Evolutionary conservation across 2,888 invertebrate species (phyloP), one percentile per base, ranked within the genome.

Genomic region (Ephialtes manifestator): DNA sequence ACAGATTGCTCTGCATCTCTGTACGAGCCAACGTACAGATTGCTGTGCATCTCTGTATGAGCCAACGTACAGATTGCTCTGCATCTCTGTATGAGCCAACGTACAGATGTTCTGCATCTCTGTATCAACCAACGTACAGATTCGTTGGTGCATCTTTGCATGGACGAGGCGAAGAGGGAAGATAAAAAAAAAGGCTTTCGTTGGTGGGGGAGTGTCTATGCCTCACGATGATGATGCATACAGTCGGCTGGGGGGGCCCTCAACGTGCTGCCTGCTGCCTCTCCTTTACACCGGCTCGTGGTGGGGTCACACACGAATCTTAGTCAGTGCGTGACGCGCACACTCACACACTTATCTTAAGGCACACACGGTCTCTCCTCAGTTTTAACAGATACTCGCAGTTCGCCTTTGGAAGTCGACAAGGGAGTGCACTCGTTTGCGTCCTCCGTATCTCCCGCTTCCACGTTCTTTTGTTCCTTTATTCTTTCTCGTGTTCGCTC

Each of bases 401-500:
- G 85, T 85, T 74, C 51, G 67, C 68, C 67, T 77, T 76, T 85
- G 85, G 83, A 85, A 85, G 76, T 85, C 85, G 83, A 53, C 85
- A 77, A 80, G 85, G 53, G 80, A 85, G 53, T 79, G 72, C 53
- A 35, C 51, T 39, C 80, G 51, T 31, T 28, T 28, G 35, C 13
- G 55, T 79, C 58, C 72, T 81, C 72, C 20, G 53, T 15, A 51
- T 70, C 35, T 53, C 51, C 20, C 10, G 18, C 43, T 72, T 84
- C 81, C 78, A 65, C 86, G 86, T 78, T 81, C 77, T 81, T 84
- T 86, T 76, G 28, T 76, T 77, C 28, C n/a, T 35, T 39, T 15
- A 48, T 46, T 46, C 20, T 51, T 75, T 51, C 51, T 43, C 46
- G 48, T 60, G 28, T 51, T 60, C 60, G n/a, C 70, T 71, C 78